A percentile compares a stretch with the other conserved stretches of the same genome.
These are phyloP conservation scores for Peribatodes rhomboidaria DNA, from an alignment of 2,888 invertebrate genomes.

Conservation along the genomic window DNA sequence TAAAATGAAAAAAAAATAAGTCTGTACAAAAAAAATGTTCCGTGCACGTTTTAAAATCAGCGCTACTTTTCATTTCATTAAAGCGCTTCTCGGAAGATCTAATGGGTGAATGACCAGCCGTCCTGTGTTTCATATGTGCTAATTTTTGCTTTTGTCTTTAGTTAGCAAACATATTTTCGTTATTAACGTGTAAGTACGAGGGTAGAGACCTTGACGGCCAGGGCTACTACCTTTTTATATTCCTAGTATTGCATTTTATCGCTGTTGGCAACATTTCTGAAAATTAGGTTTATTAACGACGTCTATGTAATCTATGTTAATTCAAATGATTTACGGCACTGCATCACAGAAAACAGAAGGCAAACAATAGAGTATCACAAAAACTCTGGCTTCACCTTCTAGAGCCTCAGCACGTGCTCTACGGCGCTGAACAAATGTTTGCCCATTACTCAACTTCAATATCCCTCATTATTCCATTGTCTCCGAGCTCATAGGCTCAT, in stretches of 20 bases:
- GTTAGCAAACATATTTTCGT: conserved; percentile 67
- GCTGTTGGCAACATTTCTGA: conserved; percentile 15
- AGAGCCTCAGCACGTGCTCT: conserved; percentile 37
- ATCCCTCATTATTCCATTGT: conserved; percentile 42
- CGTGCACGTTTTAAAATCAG: conserved; percentile 14
- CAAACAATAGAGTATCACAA: conserved; percentile 12
- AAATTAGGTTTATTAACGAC: conserved; percentile 17
- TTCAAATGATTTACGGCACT: conserved; percentile 9
- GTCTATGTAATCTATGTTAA: conserved; percentile 10
- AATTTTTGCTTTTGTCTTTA: conserved; percentile 75
- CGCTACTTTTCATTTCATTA: conserved; percentile 29
- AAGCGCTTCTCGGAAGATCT: conserved; percentile 37
- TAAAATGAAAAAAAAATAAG: neutral
- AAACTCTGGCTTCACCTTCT: conserved; percentile 26
- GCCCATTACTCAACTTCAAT: conserved; percentile 41
- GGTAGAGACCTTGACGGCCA: conserved; percentile 56
- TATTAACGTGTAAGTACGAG: conserved; percentile 53
- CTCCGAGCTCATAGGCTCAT: conserved; percentile 39
- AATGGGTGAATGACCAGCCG: conserved; percentile 73
- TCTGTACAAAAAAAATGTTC: neutral
- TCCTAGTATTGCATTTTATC: conserved; percentile 25
- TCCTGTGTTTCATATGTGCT: conserved; percentile 68
- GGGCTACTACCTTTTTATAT: conserved; percentile 12
- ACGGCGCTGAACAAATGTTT: conserved; percentile 36
- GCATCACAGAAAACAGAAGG: conserved; percentile 19